Percentiles rank a stretch among this genome's conserved stretches.
Evolutionary conservation across 2,888 invertebrate species (phyloP).

Genomic region (Drosophila melanocephala): DNA sequence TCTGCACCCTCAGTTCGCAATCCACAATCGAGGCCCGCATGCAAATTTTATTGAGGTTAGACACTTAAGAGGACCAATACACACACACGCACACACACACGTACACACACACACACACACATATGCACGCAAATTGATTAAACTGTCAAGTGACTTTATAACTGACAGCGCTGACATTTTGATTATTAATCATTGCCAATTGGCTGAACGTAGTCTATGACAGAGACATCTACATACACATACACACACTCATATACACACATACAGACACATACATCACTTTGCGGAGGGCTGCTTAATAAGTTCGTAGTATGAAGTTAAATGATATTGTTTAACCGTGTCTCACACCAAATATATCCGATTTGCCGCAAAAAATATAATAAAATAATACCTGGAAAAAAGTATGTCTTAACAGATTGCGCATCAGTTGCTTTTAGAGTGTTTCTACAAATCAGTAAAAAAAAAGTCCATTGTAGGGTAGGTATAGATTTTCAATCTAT

Average conservation of each 20-base stretch:
- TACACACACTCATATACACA: not conserved
- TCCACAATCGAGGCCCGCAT: constrained; percentile 43
- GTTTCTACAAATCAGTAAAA: not conserved
- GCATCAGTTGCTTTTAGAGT: not conserved
- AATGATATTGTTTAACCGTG: not conserved
- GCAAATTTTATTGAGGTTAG: constrained; percentile 44
- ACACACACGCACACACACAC: constrained; percentile 36
- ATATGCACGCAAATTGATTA: constrained; percentile 69
- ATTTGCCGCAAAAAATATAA: not conserved
- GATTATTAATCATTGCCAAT: constrained; percentile 80
- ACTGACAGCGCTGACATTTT: constrained; percentile 77
- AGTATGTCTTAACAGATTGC: not conserved
- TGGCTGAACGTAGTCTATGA: constrained; percentile 51
- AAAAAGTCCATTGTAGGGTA: not conserved
- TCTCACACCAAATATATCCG: not conserved
- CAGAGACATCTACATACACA: constrained; percentile 19
- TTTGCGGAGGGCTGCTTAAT: constrained; percentile 26
- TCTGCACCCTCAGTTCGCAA: not conserved
- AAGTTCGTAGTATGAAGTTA: not conserved
- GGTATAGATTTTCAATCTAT: not conserved
- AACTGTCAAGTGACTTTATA: constrained; percentile 80
- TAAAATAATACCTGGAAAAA: not conserved
- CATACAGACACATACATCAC: not conserved
- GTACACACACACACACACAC: constrained; percentile 26
- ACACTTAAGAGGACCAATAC: constrained; percentile 41